These are phyloP conservation scores for Xestia ashworthii DNA, from an alignment of 2,888 invertebrate species.

Conservation along the genomic window DNA sequence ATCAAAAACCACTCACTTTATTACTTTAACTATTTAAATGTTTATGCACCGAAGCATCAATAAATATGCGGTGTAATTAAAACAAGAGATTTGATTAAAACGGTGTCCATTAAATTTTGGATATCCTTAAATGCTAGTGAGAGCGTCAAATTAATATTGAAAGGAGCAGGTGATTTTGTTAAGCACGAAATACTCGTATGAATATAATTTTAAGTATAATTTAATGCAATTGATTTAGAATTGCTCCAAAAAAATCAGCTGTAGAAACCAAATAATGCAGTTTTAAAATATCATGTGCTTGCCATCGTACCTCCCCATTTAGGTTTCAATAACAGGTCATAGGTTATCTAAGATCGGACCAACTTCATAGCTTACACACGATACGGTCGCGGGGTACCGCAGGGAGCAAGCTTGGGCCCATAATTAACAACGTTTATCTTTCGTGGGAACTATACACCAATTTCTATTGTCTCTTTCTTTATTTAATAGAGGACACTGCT, in stretches of 20 bases:
- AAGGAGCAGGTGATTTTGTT: neutral
- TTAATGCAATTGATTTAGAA: neutral
- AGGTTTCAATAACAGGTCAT: slow-evolving; percentile 72
- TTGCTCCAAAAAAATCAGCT: neutral
- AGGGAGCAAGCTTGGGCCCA: slow-evolving; percentile 63
- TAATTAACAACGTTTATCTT: slow-evolving; percentile 42
- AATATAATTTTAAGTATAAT: neutral
- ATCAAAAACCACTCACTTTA: slow-evolving; percentile 3
- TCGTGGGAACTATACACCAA: slow-evolving; percentile 49
- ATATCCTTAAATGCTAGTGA: neutral
- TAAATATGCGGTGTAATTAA: neutral
- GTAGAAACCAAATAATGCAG: neutral
- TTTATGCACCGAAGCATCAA: neutral
- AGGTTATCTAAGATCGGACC: slow-evolving; percentile 79
- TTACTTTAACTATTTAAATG: slow-evolving; percentile 12
- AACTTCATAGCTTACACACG: slow-evolving; percentile 69
- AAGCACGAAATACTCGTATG: neutral
- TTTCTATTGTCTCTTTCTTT: slow-evolving; percentile 28
- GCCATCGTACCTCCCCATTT: slow-evolving; percentile 71
- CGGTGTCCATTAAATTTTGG: neutral
- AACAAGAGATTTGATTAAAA: neutral
- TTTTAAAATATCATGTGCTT: slow-evolving; percentile 10
- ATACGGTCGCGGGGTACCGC: slow-evolving; percentile 64
- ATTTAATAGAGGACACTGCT: slow-evolving; percentile 18
- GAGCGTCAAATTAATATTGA: neutral